Evolutionary conservation across 2,888 invertebrate species (phyloP).

Genomic region (Allolobophora icterica): DNA sequence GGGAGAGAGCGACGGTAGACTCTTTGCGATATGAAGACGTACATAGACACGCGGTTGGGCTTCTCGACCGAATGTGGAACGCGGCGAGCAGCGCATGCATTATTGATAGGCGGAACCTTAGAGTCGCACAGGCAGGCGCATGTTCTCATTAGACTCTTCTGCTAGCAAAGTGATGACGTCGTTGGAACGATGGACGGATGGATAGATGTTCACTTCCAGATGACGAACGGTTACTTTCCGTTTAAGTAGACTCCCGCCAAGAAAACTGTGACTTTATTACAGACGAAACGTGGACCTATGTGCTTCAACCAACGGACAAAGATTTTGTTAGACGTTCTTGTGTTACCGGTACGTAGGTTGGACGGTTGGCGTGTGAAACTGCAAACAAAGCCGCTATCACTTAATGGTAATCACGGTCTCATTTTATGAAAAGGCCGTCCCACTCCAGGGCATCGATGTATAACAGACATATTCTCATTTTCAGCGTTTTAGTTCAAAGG

Average conservation of each 20-base stretch:
- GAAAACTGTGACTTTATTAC: not conserved
- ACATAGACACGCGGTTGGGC: not conserved
- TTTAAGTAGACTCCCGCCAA: not conserved
- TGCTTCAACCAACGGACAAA: no score
- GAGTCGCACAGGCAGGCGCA: not conserved
- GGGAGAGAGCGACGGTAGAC: not conserved
- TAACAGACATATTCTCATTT: not conserved
- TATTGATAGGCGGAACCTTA: not conserved
- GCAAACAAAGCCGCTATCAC: no score
- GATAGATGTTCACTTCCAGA: not conserved
- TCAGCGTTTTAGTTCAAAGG: not conserved
- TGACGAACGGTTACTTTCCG: not conserved
- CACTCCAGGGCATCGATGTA: no score
- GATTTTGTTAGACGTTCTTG: not conserved
- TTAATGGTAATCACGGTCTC: not conserved
- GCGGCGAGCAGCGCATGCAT: not conserved
- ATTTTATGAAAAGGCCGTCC: no score
- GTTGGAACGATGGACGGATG: not conserved
- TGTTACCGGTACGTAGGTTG: not conserved
- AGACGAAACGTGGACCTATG: not conserved
- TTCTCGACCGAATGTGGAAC: not conserved
- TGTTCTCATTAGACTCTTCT: not conserved
- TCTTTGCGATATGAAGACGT: no score
- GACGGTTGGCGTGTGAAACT: not conserved
- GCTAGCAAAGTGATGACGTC: not conserved